phyloP scores from a whole-genome alignment of 2,797 vertebrate genomes.

The Melanotaenia trifasciata region DNA sequence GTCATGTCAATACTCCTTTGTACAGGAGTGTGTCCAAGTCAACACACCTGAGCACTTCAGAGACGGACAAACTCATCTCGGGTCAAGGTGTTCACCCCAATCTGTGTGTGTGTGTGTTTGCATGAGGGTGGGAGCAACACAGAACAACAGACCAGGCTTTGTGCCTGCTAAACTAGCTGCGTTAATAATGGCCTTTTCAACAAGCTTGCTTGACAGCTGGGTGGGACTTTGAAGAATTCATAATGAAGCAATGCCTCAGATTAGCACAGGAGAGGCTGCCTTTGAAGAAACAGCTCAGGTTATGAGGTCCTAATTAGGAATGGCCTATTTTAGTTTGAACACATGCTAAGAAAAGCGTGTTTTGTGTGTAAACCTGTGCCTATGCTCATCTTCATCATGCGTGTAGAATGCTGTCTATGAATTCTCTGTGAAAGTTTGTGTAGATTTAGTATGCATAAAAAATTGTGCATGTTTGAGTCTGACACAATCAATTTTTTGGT shows the following conservation, averaged over 20 bases:
- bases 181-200: slow-evolving; percentile 79
- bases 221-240: slow-evolving; percentile 83
- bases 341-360: slow-evolving; percentile 64
- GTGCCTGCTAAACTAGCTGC: slow-evolving; percentile 64
- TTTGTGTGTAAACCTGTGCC: slow-evolving; percentile 38
- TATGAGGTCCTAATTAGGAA: slow-evolving; percentile 83
- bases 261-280: slow-evolving; percentile 77
- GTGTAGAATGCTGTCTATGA: slow-evolving; percentile 23
- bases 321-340: slow-evolving; percentile 81
- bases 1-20: slow-evolving; percentile 81
- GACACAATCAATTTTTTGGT: slow-evolving; percentile 9
- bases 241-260: slow-evolving; percentile 84
- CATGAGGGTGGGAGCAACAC: slow-evolving; percentile 54
- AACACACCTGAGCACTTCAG: slow-evolving; percentile 84
- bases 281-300: slow-evolving; percentile 85
- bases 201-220: slow-evolving; percentile 81
- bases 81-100: slow-evolving; percentile 59
- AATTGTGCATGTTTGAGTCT: slow-evolving; percentile 8
- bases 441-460: slow-evolving; percentile 2
- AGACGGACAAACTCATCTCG: slow-evolving; percentile 62
- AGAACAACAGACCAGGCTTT: slow-evolving; percentile 75
- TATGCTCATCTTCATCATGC: slow-evolving; percentile 27
- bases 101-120: slow-evolving; percentile 50
- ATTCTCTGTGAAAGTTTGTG: slow-evolving; percentile 14
- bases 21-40: slow-evolving; percentile 70